These are phyloP conservation scores for Phyllostomus discolor DNA, from an alignment of 2,113 vertebrate genomes.

Conservation along the genomic window DNA sequence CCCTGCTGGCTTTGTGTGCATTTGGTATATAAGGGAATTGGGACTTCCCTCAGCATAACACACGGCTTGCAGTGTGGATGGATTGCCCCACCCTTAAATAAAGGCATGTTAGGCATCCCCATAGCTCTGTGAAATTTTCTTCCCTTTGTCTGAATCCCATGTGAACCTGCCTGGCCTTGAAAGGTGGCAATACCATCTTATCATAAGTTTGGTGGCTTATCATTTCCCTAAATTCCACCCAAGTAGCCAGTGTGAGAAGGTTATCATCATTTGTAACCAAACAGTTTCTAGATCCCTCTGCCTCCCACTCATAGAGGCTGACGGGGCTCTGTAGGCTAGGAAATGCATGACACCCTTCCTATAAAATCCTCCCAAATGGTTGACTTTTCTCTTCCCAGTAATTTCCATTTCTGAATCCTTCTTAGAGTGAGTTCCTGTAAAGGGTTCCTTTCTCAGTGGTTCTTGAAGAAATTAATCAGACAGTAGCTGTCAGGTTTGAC, in stretches of 20 bases:
- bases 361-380: not conserved
- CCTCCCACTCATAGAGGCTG: not conserved
- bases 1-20: too few species aligned
- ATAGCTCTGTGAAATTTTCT: too few species aligned
- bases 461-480: slow-evolving; percentile 13
- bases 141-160: too few species aligned
- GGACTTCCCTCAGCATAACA: too few species aligned
- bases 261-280: not conserved
- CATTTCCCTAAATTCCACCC: not conserved
- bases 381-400: not conserved
- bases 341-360: not conserved
- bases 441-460: not conserved
- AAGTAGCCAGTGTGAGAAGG: not conserved
- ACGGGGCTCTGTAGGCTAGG: not conserved
- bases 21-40: too few species aligned
- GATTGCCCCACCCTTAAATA: too few species aligned
- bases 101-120: too few species aligned
- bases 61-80: too few species aligned
- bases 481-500: slow-evolving; percentile 21
- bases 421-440: not conserved
- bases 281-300: not conserved
- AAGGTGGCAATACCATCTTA: too few species aligned
- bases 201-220: not conserved
- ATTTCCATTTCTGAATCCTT: not conserved
- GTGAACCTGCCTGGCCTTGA: too few species aligned